Conservation (phyloP, 2,797 vertebrate genomes). For the Prunella strophiata region DNA sequence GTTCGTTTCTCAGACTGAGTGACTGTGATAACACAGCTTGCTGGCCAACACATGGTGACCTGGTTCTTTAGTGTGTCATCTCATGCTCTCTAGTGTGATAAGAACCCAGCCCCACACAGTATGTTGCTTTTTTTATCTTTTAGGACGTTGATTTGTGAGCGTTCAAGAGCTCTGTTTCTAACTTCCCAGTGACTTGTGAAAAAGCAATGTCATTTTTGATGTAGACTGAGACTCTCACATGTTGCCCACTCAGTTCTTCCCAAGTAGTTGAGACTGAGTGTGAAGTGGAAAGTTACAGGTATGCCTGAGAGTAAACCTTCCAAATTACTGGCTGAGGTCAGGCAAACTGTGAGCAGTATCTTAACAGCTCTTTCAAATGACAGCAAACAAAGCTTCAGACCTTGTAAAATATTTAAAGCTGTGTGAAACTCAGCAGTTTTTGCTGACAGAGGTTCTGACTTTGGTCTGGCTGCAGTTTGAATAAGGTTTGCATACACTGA, state of each 20-base stretch:
- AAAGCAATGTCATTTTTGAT: background rate
- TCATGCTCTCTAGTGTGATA: background rate
- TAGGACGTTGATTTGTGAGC: background rate
- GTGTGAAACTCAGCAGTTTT: slow-evolving; percentile 63
- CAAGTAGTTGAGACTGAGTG: slow-evolving; percentile 14
- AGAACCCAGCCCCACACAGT: background rate
- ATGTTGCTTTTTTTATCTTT: background rate
- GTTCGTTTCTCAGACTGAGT: background rate
- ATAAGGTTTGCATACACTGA: background rate
- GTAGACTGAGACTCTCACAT: background rate
- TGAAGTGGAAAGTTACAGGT: slow-evolving; percentile 80
- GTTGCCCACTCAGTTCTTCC: background rate
- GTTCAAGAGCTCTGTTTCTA: background rate
- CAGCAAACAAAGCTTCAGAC: slow-evolving; percentile 69
- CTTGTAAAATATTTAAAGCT: slow-evolving; percentile 70
- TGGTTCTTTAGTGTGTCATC: background rate
- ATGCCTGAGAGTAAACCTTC: slow-evolving; percentile 69
- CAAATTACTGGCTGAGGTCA: slow-evolving; percentile 70
- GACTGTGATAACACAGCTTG: background rate
- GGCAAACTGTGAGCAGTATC: slow-evolving; percentile 64
- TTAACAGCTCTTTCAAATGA: slow-evolving; percentile 71
- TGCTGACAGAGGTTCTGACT: slow-evolving; percentile 23
- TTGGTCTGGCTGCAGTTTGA: slow-evolving; percentile 2
- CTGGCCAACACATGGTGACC: rapidly evolving
- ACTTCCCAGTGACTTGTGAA: background rate